Evolutionary conservation across 1,140 invertebrate genomes (phyloP).

Genomic region (Drosophila nannoptera): DNA sequence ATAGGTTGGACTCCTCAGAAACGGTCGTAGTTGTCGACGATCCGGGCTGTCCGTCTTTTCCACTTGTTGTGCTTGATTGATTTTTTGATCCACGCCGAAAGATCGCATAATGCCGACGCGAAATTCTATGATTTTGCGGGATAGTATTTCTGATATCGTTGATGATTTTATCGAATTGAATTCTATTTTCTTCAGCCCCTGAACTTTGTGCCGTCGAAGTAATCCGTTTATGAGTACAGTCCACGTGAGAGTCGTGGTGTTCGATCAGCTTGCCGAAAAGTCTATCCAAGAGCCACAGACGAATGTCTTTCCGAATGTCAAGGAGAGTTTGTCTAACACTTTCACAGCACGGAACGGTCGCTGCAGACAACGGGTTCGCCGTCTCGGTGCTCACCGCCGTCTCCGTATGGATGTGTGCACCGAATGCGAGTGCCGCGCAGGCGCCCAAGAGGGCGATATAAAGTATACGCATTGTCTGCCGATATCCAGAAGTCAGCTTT

Average conservation of each 20-base stretch:
- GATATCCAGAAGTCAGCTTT: constrained; percentile 21
- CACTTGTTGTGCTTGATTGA: background rate
- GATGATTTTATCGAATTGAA: constrained; percentile 17
- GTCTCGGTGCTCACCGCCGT: constrained; percentile 39
- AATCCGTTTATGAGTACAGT: constrained; percentile 46
- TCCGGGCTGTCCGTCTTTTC: no score
- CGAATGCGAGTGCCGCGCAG: constrained; percentile 41
- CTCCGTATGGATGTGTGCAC: constrained; percentile 41
- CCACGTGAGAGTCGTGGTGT: constrained; percentile 41
- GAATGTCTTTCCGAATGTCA: constrained; percentile 66
- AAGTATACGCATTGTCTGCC: constrained; percentile 57
- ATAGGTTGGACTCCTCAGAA: no score
- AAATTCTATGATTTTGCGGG: constrained; percentile 24
- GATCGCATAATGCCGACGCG: constrained; percentile 1
- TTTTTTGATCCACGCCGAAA: constrained; percentile 4
- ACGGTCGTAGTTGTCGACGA: no score
- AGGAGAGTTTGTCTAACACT: constrained; percentile 66
- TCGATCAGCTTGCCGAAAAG: constrained; percentile 62
- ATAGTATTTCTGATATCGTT: constrained; percentile 20
- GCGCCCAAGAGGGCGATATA: constrained; percentile 53
- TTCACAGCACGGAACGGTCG: constrained; percentile 54
- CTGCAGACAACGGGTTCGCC: constrained; percentile 24
- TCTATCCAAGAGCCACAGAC: constrained; percentile 60
- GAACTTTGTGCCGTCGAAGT: constrained; percentile 7
- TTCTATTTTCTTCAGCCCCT: background rate